A percentile compares a stretch with the other conserved stretches of the same genome.
phyloP scores from a whole-genome alignment of 2,888 invertebrate genomes.

The Ophioninae sp. region DNA sequence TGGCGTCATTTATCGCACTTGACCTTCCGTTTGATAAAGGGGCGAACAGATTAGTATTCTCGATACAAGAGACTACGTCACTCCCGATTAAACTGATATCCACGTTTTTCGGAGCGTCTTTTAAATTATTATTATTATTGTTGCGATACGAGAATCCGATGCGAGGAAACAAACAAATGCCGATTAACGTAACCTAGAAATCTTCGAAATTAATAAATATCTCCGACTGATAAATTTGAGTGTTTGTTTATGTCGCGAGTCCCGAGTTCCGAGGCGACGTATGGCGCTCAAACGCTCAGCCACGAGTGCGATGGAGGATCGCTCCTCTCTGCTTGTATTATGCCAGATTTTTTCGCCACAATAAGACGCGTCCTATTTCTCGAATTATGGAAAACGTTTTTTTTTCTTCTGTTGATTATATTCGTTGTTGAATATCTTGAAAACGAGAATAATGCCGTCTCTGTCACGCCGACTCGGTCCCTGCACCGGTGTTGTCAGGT shows the following conservation, averaged over 20 bases:
- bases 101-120: neutral
- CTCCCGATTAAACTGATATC: neutral
- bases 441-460: neutral
- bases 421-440: neutral
- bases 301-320: neutral
- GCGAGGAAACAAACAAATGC: neutral
- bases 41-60: neutral
- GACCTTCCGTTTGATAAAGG: slow-evolving; percentile 33
- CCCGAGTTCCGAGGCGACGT: neutral
- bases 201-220: neutral
- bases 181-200: slow-evolving; percentile 18
- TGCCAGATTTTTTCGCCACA: neutral
- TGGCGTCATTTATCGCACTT: slow-evolving; percentile 32
- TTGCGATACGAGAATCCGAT: slow-evolving; percentile 6
- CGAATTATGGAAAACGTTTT: neutral
- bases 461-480: neutral
- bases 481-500: neutral
- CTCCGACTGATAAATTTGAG: neutral
- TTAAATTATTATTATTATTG: neutral
- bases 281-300: neutral
- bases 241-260: neutral
- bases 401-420: neutral
- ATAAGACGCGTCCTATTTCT: neutral
- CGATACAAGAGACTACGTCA: neutral
- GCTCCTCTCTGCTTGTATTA: neutral